A percentile compares a stretch with the other conserved stretches of the same genome.
Evolutionary conservation across 2,888 invertebrate genomes (phyloP).

Genomic region (Euzophera pinguis): DNA sequence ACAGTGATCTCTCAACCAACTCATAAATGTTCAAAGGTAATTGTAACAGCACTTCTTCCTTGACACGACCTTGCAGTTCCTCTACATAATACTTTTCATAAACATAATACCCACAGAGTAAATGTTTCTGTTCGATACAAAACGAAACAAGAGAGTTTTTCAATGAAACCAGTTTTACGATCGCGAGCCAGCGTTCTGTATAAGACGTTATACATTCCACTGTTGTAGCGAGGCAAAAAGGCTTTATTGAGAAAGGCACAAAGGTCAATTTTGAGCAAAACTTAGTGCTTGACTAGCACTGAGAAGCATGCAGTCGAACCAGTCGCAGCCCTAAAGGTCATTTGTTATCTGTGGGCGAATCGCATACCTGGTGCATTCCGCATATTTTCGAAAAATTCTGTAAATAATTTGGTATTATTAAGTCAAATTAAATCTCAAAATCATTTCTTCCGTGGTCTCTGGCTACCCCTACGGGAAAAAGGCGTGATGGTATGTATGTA

Average conservation of each 20-base stretch:
- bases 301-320: conserved; percentile 66
- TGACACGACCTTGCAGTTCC: background rate
- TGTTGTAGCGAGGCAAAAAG: conserved; percentile 13
- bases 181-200: conserved; percentile 31
- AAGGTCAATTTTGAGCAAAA: conserved; percentile 15
- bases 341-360: conserved; percentile 60
- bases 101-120: conserved; percentile 1
- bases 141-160: conserved; percentile 29
- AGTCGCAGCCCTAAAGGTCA: conserved; percentile 70
- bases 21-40: too few relatives aligned
- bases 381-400: conserved; percentile 17
- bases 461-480: too few relatives aligned
- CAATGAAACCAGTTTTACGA: conserved; percentile 38
- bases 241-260: conserved; percentile 18
- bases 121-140: conserved; percentile 14
- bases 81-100: background rate
- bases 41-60: background rate
- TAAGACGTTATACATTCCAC: conserved; percentile 52
- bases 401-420: background rate
- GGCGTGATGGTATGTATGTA: too few relatives aligned
- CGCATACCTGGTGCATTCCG: conserved; percentile 43
- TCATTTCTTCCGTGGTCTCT: too few relatives aligned
- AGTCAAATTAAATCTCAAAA: too few relatives aligned
- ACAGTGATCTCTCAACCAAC: too few relatives aligned
- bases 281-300: conserved; percentile 18